Evolutionary conservation across 1,140 invertebrate species (phyloP), one percentile per base, ranked within the genome.

Genomic region (Proctacanthus coquilletti): DNA sequence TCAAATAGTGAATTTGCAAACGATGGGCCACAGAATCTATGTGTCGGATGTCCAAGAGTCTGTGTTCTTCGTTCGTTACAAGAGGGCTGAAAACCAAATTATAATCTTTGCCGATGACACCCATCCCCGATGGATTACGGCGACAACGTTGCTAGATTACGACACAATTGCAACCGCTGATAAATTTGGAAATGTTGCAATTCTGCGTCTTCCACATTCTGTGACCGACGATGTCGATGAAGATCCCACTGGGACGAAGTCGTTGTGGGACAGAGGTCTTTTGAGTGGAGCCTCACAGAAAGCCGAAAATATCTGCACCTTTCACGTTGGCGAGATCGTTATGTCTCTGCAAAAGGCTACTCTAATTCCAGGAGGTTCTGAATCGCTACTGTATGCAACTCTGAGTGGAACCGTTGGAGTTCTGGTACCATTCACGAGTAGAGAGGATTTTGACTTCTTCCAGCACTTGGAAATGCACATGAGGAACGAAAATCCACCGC

Each of bases 391-490:
- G 0, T 99, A 98, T 51, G 87, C 92, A 0, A 98, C 95, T 0
- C 52, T 98, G 1, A 93, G 87, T 43, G 96, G 96, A 9, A 79
- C 86, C 5, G 81, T 99, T 2, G 96, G 95, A 2, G 92, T 96
- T 23, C 66, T 99, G 4, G 85, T 98, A 9, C 93, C 96, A 0
- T 98, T 99, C 49, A 94, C 92, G 0, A 95, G 92, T 19, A 81
- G 94, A 52, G 95, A 99, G 68, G 94, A 98, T 61, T 91, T 94
- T 48, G 94, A 98, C 55, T 98, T 98, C 54, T 98, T 99, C 65
- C 94, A 98, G 61, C 89, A 98, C 68, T 64, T 99, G 36, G 96
- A 99, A 61, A 98, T 99, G 95, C 93, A 99, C 59, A 94, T 99
- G 91, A 68, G 96, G 29, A 88, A 86, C 34, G 94, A 98, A 62